Base-by-base conservation (phyloP, 35 echinoderm and acorn worm genomes). In the Acanthaster planci region DNA sequence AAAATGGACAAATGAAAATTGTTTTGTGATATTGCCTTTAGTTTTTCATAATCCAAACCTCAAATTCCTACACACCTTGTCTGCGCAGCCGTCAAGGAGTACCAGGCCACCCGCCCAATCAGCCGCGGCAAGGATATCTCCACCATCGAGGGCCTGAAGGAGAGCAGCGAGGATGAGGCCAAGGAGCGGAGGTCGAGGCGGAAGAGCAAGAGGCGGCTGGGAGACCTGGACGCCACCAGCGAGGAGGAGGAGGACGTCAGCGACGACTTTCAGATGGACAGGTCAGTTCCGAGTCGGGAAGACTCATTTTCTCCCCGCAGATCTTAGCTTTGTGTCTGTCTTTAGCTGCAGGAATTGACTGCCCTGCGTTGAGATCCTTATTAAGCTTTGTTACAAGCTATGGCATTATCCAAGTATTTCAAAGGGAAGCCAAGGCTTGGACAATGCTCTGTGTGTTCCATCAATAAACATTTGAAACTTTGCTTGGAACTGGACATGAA, bases 71-170 rank as follows among this genome's bases (percentile, higher is more conserved):
- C n/a, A n/a, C n/a, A n/a, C n/a, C 42, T 36, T 80, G 19, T 17
- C 81, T 26, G 80, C 68, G 32, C 57, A 82, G 80, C 78, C 8
- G 22, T 80, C 14, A 84, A 56, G 29, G 82, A 91, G 26, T 85
- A 64, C 21, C 68, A 86, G 37, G 55, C 54, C 21, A 64, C 27
- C 18, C 83, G 72, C 40, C 89, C 84, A 30, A 40, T 56, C 32
- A 94, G 87, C 60, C 78, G 95, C 34, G 95, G 95, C 12, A 97
- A 97, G 77, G 95, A 97, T 59, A 97, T 97, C 76, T 90, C 92
- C 16, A 97, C 91, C 36, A 97, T 97, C 86, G 88, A 91, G 81
- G 94, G 82, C 51, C 86, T 77, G 0, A 60, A 59, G 52, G 83
- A 78, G 53, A 82, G 85, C 38, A 78, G 82, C 17, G 82, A 89